These are phyloP conservation scores for Dolichopus griseipennis DNA, from an alignment of 2,888 invertebrate genomes.

Conservation along the genomic window DNA sequence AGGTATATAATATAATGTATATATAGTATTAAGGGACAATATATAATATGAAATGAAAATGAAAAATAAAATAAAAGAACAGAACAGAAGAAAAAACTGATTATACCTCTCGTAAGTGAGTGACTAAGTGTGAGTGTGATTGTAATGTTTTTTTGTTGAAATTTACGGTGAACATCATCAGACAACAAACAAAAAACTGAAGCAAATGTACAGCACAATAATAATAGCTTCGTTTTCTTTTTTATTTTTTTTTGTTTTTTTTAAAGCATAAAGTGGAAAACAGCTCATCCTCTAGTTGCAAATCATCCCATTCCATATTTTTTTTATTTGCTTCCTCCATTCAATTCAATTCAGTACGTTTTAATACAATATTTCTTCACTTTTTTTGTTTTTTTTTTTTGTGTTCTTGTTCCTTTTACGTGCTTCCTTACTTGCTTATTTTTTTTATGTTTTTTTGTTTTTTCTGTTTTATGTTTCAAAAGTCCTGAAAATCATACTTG, in stretches of 20 bases:
- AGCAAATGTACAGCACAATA: not conserved
- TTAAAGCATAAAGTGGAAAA: not conserved
- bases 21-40: no score
- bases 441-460: not conserved
- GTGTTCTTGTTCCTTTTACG: not conserved
- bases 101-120: not conserved
- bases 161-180: not conserved
- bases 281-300: not conserved
- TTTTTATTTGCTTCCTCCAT: no score
- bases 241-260: no score
- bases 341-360: not conserved
- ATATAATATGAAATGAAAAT: not conserved
- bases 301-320: no score
- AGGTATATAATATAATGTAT: no score
- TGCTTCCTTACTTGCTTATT: not conserved
- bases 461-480: not conserved
- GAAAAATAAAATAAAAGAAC: not conserved
- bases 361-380: not conserved
- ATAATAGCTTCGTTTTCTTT: not conserved
- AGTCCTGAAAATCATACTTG: not conserved
- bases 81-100: not conserved
- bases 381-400: not conserved
- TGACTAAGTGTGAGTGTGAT: no score
- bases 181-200: not conserved
- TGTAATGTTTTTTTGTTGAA: not conserved